These are phyloP conservation scores for Habrosyne pyritoides DNA, from an alignment of 2,888 invertebrate genomes.

Conservation along the genomic window DNA sequence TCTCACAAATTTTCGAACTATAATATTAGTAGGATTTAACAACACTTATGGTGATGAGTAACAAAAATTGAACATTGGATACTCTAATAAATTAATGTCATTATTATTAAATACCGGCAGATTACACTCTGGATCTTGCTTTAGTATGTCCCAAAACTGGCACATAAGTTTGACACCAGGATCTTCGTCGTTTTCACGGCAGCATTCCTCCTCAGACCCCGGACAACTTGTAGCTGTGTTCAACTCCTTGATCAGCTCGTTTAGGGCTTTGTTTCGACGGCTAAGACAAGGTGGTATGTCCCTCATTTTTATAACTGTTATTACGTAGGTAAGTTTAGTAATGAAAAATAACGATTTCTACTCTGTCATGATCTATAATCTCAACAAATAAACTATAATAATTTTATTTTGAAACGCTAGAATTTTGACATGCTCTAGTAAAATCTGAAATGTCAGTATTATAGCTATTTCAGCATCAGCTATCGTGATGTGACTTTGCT, in stretches of 20 bases:
- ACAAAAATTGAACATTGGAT: too few relatives aligned
- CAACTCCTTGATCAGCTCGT: conserved; percentile 58
- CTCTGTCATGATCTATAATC: conserved; percentile 38
- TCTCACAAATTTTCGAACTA: too few relatives aligned
- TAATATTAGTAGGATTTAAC: too few relatives aligned
- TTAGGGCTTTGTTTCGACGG: conserved; percentile 57
- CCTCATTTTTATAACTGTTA: conserved; percentile 43
- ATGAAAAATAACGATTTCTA: background rate
- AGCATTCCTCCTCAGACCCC: conserved; percentile 11
- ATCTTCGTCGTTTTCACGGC: conserved; percentile 25
- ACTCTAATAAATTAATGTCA: too few relatives aligned
- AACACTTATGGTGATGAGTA: too few relatives aligned
- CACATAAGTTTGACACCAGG: conserved; percentile 63
- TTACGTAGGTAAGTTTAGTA: conserved; percentile 1
- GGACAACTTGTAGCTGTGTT: conserved; percentile 10
- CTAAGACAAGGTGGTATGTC: conserved; percentile 61
- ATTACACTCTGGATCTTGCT: conserved; percentile 62
- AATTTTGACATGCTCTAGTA: conserved; percentile 23
- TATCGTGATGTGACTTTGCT: too few relatives aligned
- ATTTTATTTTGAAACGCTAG: conserved; percentile 21
- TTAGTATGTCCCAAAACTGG: conserved; percentile 69
- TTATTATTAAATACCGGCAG: conserved; percentile 43
- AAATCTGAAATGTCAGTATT: background rate
- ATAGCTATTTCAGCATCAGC: too few relatives aligned
- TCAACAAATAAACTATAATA: conserved; percentile 24